These are phyloP conservation scores for Euglossa dilemma DNA, from an alignment of 1,140 invertebrate species.

Conservation along the genomic window DNA sequence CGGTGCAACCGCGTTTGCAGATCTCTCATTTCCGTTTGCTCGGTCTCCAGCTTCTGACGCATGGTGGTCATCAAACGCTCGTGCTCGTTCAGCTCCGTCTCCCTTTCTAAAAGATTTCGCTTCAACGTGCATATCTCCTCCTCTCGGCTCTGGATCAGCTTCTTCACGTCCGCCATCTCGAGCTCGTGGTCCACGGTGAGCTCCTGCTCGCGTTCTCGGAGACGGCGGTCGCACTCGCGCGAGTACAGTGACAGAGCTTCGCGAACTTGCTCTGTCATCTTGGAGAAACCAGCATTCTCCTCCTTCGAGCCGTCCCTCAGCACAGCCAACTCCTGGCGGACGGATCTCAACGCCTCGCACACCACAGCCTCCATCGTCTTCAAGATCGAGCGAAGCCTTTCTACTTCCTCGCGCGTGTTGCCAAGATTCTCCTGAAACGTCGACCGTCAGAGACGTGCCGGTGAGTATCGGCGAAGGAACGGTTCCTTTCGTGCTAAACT, in stretches of 20 bases:
- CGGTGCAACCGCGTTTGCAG: slow-evolving; percentile 65
- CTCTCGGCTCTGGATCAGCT: slow-evolving; percentile 82
- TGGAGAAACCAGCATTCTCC: slow-evolving; percentile 82
- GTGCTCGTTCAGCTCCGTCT: slow-evolving; percentile 71
- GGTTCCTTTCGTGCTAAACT: background rate
- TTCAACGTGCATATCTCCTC: slow-evolving; percentile 83
- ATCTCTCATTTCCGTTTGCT: slow-evolving; percentile 70
- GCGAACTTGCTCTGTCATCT: slow-evolving; percentile 83
- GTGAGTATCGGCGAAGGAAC: slow-evolving; percentile 1
- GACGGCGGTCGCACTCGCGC: slow-evolving; percentile 81
- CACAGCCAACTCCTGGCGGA: slow-evolving; percentile 85
- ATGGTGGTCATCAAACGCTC: slow-evolving; percentile 72
- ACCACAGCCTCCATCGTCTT: slow-evolving; percentile 72
- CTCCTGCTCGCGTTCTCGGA: slow-evolving; percentile 84
- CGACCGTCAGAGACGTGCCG: slow-evolving; percentile 9
- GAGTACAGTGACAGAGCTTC: slow-evolving; percentile 83
- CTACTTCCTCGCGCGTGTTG: slow-evolving; percentile 78
- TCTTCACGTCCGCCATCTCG: slow-evolving; percentile 85
- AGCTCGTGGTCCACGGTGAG: slow-evolving; percentile 86
- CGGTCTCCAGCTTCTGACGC: slow-evolving; percentile 79
- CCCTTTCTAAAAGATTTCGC: slow-evolving; percentile 72
- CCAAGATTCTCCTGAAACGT: slow-evolving; percentile 81
- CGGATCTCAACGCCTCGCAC: slow-evolving; percentile 82
- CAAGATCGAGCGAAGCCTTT: slow-evolving; percentile 74
- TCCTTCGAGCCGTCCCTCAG: slow-evolving; percentile 82